A percentile compares a stretch with the other conserved stretches of the same genome.
Evolutionary conservation across 2,797 vertebrate genomes (phyloP).

Genomic region (Poecilia velifera): DNA sequence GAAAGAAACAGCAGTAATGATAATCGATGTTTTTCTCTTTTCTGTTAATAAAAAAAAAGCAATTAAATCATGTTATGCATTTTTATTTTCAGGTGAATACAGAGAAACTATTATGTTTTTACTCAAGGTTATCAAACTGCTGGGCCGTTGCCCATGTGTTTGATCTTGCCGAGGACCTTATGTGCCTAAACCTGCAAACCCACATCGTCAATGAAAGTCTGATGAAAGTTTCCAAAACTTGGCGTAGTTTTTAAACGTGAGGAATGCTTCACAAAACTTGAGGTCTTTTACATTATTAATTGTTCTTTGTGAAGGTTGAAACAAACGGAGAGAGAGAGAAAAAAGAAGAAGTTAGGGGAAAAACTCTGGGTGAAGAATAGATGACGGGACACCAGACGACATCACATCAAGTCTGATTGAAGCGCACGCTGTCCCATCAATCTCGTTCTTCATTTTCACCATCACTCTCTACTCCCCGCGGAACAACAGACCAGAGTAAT

Average conservation of each 20-base stretch:
- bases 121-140: neutral
- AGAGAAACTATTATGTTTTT: neutral
- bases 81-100: neutral
- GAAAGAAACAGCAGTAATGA: neutral
- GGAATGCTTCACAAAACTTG: neutral
- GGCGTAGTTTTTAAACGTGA: neutral
- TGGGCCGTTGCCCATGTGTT: neutral
- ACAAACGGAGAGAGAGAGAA: neutral
- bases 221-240: slow-evolving; percentile 1
- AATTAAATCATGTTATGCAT: neutral
- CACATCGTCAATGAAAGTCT: slow-evolving; percentile 8
- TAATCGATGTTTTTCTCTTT: neutral
- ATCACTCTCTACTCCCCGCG: slow-evolving; percentile 66
- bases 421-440: slow-evolving; percentile 52
- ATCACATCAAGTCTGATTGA: slow-evolving; percentile 52
- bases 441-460: slow-evolving; percentile 55
- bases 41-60: neutral
- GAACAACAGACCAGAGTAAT: slow-evolving; percentile 71
- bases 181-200: slow-evolving; percentile 9
- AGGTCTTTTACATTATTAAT: neutral
- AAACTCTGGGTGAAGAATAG: slow-evolving; percentile 39
- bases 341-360: slow-evolving; percentile 16
- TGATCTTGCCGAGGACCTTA: neutral
- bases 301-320: slow-evolving; percentile 19
- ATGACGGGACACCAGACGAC: slow-evolving; percentile 41